These are phyloP conservation scores for Callipepla squamata DNA, from an alignment of 2,113 vertebrate species.

Conservation along the genomic window DNA sequence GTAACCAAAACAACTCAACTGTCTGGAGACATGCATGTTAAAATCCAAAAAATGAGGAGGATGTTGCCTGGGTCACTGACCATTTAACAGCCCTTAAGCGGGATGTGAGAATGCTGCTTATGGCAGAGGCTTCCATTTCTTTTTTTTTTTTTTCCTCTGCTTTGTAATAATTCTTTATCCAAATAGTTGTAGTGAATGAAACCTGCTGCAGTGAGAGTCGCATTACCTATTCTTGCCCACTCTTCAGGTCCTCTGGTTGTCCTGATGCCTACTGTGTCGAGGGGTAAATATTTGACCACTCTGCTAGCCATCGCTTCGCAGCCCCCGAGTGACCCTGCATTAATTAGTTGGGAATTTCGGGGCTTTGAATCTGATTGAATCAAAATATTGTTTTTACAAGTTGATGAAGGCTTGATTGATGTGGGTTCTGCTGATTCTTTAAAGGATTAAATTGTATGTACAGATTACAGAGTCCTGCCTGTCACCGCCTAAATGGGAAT, in stretches of 20 bases:
- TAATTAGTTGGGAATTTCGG: slow-evolving; percentile 81
- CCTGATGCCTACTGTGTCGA: slow-evolving; percentile 55
- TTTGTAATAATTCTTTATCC: slow-evolving; percentile 72
- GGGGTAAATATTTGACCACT: slow-evolving; percentile 85
- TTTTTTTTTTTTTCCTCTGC: not conserved
- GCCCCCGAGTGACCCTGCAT: slow-evolving; percentile 83
- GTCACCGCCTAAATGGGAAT: slow-evolving; percentile 70
- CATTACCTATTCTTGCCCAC: slow-evolving; percentile 75
- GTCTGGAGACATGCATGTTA: slow-evolving; percentile 43
- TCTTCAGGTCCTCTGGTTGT: slow-evolving; percentile 64
- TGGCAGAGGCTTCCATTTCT: slow-evolving; percentile 4
- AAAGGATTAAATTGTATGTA: slow-evolving; percentile 99
- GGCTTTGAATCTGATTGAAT: slow-evolving; percentile 92
- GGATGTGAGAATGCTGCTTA: slow-evolving; percentile 31
- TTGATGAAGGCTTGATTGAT: slow-evolving; percentile 99
- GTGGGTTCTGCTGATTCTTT: slow-evolving; percentile 91
- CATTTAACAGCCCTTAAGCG: slow-evolving; percentile 58
- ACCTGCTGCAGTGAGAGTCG: slow-evolving; percentile 43
- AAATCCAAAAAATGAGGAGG: slow-evolving; percentile 10
- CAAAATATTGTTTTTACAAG: slow-evolving; percentile 98
- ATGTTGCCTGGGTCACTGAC: slow-evolving; percentile 56
- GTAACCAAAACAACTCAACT: not conserved
- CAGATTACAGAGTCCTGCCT: slow-evolving; percentile 87
- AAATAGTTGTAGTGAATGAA: slow-evolving; percentile 64
- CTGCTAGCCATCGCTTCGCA: slow-evolving; percentile 62